Percentiles rank a stretch among this genome's conserved stretches.
These are phyloP conservation scores for Halisarca cf. caerulea DNA, from an alignment of 37 sponge, comb jelly and placozoan genomes.

Conservation along the genomic window DNA sequence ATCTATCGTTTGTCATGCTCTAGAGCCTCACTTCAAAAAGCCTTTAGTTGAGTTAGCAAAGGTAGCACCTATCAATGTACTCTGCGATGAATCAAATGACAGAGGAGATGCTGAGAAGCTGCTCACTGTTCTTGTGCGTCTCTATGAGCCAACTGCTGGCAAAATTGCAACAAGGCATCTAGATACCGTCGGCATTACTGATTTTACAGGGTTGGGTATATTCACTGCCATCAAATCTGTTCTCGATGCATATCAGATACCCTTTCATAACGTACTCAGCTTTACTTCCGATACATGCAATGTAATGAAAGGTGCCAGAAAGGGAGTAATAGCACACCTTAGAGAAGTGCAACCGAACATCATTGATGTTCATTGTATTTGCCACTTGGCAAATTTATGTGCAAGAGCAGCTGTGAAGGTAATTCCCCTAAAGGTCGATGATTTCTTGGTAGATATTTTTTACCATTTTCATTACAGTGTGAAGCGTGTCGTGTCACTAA, in stretches of 20 bases:
- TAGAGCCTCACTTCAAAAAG: background rate
- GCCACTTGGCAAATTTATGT: slow-evolving; percentile 30
- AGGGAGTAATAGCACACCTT: background rate
- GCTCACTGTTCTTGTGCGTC: background rate
- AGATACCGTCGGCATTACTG: slow-evolving; percentile 28
- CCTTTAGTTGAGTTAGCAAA: background rate
- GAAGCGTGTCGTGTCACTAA: slow-evolving; percentile 20
- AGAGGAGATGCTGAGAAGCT: background rate
- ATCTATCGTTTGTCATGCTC: slow-evolving; percentile 17
- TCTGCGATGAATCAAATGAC: background rate
- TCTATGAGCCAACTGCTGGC: background rate
- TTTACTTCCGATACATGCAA: slow-evolving; percentile 4
- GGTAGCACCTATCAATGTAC: background rate
- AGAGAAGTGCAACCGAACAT: background rate
- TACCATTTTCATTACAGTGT: slow-evolving; percentile 44
- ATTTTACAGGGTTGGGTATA: slow-evolving; percentile 19
- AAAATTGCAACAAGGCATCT: slow-evolving; percentile 16
- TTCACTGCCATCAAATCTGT: background rate
- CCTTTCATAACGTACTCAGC: background rate
- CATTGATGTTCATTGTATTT: slow-evolving; percentile 37
- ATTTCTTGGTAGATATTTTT: slow-evolving; percentile 37
- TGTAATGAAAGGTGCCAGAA: slow-evolving; percentile 3
- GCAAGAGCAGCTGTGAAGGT: slow-evolving; percentile 38
- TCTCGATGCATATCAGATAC: background rate
- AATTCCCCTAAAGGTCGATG: slow-evolving; percentile 35